Evolutionary conservation across 2,888 invertebrate species (phyloP), one percentile per base, ranked within the genome.

Genomic region (Smittia sp.): DNA sequence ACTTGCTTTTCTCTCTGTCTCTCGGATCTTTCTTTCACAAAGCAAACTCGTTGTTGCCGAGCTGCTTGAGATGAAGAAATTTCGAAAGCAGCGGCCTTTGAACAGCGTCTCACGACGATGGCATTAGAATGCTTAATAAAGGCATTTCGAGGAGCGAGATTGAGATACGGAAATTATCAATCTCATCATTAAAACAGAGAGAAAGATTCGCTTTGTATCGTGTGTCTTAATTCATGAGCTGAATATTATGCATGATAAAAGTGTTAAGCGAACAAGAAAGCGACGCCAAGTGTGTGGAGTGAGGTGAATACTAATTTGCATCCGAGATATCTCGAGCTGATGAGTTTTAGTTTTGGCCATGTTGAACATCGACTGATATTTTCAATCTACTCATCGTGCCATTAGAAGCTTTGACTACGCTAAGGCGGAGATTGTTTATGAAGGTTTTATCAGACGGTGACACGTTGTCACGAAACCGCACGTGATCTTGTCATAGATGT

Each of bases 161-260:
- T 65, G 27, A 65, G 25, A 27, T 65, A 65, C 63, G 67, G 67
- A 67, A 67, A 67, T 67, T 67, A 67, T 67, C 67, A 67, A 67
- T 67, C 39, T 67, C 39, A 67, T 67, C 22, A n/a, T 38, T 67
- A 38, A 58, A 22, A 58, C 58, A 58, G 58, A 7, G n/a, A 46
- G 11, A 18, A 3, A 58, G 22, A 18, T 58, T 58, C 58, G 18
- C 18, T 18, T 22, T 58, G 22, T 58, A 58, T 58, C 58, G 22
- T 58, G 58, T 58, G 58, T 58, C 58, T n/a, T 20, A 22, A 9
- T 58, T 18, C 20, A 18, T 18, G 9, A 22, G 9, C 7, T 9
- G 20, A 9, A 58, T 58, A 58, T 58, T 52, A 58, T 58, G 7
- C 18, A 18, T 58, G 58, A 58, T 58, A 46, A 46, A 58, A 58